Percentiles rank a stretch among this genome's conserved stretches.
Evolutionary conservation across 2,888 invertebrate species (phyloP).

Genomic region (Acrobasis repandana): DNA sequence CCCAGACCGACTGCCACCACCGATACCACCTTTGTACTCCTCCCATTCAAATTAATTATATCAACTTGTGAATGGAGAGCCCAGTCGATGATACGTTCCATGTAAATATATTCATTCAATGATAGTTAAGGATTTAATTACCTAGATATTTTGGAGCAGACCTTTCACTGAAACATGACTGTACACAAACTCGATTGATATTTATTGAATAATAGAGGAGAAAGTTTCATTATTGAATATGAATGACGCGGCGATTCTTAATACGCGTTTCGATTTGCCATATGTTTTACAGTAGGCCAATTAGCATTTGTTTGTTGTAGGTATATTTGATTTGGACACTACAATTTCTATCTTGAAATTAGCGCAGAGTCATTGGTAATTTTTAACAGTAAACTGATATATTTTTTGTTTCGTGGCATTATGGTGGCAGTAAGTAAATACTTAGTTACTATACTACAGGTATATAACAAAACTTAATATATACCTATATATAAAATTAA

Average conservation of each 20-base stretch:
- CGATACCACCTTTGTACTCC: slow-evolving; percentile 65
- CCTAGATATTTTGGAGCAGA: slow-evolving; percentile 37
- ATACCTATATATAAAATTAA: too few relatives aligned
- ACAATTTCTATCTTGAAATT: too few relatives aligned
- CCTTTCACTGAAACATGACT: slow-evolving; percentile 42
- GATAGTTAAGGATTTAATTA: slow-evolving; percentile 68
- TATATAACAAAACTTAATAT: too few relatives aligned
- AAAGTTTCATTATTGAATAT: slow-evolving; percentile 55
- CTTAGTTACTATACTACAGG: too few relatives aligned
- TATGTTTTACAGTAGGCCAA: slow-evolving; percentile 45
- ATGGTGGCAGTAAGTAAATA: too few relatives aligned
- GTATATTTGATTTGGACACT: slow-evolving; percentile 32
- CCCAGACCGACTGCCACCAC: slow-evolving; percentile 55
- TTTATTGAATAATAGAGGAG: slow-evolving; percentile 47
- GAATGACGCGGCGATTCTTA: slow-evolving; percentile 41
- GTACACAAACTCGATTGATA: slow-evolving; percentile 39
- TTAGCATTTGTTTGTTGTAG: slow-evolving; percentile 38
- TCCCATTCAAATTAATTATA: slow-evolving; percentile 70
- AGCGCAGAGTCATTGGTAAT: too few relatives aligned
- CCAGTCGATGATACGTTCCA: slow-evolving; percentile 52
- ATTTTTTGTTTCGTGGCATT: too few relatives aligned
- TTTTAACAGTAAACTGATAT: too few relatives aligned
- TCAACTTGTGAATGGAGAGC: slow-evolving; percentile 64
- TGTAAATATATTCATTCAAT: slow-evolving; percentile 43
- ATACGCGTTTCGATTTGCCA: slow-evolving; percentile 38